These are phyloP conservation scores for Pluvialis apricaria DNA, from an alignment of 2,113 vertebrate genomes.

Conservation along the genomic window DNA sequence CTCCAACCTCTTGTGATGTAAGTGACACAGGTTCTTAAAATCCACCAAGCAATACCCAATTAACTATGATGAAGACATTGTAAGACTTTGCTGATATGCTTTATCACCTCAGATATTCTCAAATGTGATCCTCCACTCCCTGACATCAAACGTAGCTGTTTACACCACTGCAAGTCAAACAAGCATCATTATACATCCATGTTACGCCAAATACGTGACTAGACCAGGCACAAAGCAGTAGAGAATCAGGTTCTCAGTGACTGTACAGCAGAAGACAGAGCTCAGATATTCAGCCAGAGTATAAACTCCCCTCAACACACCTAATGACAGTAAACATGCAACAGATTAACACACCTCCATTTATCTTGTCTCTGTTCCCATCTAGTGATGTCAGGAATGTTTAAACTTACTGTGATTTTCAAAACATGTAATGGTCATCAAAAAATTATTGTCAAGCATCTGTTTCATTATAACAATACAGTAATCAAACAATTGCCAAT, in stretches of 20 bases:
- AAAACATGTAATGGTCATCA: neutral
- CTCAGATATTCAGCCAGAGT: neutral
- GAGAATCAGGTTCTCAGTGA: neutral
- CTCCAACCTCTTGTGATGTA: rapidly evolving
- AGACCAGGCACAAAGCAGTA: neutral
- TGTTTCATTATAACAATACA: neutral
- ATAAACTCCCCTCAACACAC: neutral
- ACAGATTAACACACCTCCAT: neutral
- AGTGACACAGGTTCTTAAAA: neutral
- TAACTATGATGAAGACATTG: neutral
- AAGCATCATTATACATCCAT: neutral
- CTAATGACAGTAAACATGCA: neutral
- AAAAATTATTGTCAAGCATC: neutral
- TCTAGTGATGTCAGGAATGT: neutral
- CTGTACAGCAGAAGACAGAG: neutral
- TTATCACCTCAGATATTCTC: neutral
- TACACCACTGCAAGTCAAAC: neutral
- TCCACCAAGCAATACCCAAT: neutral
- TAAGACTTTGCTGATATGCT: neutral
- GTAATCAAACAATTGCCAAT: neutral
- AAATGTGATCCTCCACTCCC: neutral
- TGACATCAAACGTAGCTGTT: neutral
- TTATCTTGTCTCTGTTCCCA: neutral
- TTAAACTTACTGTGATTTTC: neutral
- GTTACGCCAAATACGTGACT: neutral